Percentiles rank a stretch among this genome's conserved stretches.
These are phyloP conservation scores for Eustalomyia histrio DNA, from an alignment of 2,888 invertebrate genomes.

Conservation along the genomic window DNA sequence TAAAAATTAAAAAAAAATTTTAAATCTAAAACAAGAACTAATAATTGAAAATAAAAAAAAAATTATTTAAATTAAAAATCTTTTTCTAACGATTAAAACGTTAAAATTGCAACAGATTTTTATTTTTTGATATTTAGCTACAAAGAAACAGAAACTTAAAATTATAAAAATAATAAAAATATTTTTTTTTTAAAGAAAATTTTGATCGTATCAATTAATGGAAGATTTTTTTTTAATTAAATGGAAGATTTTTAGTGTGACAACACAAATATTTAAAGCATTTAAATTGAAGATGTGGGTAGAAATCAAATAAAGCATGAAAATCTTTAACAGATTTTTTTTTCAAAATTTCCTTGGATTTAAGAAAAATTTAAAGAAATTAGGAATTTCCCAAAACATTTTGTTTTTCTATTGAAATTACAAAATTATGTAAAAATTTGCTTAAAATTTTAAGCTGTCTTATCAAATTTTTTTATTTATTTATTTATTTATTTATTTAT, in stretches of 20 bases:
- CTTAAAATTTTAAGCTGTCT: too few relatives aligned
- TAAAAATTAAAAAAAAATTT: background rate
- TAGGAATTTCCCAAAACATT: too few relatives aligned
- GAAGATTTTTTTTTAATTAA: background rate
- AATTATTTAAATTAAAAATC: background rate
- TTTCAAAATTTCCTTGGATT: background rate
- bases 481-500: too few relatives aligned
- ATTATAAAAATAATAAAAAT: background rate
- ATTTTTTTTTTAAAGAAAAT: conserved; percentile 42
- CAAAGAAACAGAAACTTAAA: conserved; percentile 1
- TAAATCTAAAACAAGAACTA: background rate
- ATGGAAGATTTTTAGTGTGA: conserved; percentile 19
- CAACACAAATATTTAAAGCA: conserved; percentile 28
- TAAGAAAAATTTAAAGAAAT: too few relatives aligned
- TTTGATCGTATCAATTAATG: conserved; percentile 39
- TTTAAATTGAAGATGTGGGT: conserved; percentile 14
- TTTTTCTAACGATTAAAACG: background rate
- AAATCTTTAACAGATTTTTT: background rate
- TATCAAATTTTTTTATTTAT: too few relatives aligned
- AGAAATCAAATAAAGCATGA: too few relatives aligned
- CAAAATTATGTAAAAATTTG: too few relatives aligned
- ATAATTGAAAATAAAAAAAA: background rate
- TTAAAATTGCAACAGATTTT: conserved; percentile 17
- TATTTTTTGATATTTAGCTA: conserved; percentile 23
- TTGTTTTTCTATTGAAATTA: too few relatives aligned